Base-by-base conservation (phyloP, 2,113 vertebrate species). In the Eonycteris spelaea region DNA sequence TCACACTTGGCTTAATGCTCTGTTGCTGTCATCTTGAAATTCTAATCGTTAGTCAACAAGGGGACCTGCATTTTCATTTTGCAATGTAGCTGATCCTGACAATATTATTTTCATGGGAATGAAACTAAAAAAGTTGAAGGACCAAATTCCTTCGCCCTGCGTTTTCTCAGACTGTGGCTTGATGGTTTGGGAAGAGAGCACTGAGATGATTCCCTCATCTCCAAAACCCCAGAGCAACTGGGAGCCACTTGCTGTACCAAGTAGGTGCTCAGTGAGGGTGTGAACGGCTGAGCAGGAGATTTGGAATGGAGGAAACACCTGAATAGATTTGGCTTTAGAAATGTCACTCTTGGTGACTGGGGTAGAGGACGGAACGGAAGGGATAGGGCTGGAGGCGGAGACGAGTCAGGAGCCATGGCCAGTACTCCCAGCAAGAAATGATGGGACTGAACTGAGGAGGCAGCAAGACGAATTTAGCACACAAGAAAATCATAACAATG, bases 301-400 rank as follows among this genome's bases (percentile, higher is more conserved):
- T 53, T 38, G 43, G 48, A 40, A 33, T 40, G 61, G 38, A 89
- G 38, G 1, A 71, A 40, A 19, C 13, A 26, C 48, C 33, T n/a
- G 26, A 43, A 84, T 5, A n/a, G 33, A 38, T 82, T 90, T 73
- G 12, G 21, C 10, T 82, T 38, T 83, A 86, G 91, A 22, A 84
- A 85, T 75, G 7, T 77, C 7, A 13, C 53, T 55, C 7, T 86
- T 74, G 28, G 55, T 82, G 61, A 65, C 40, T 51, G 0, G 21
- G 3, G 16, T 82, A 0, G n/a, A 45, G 26, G 63, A 43, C n/a
- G 2, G 6, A 68, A 83, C 48, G 51, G 28, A 77, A 85, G 21
- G 33, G 30, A 14, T 28, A 61, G 35, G 28, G 68, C 13, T 33
- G 18, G 51, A 95, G 74, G 68, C 12, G 86, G 24, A 13, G 5